Conservation (phyloP, 2,797 vertebrate genomes). For the Acanthurus lineatus region DNA sequence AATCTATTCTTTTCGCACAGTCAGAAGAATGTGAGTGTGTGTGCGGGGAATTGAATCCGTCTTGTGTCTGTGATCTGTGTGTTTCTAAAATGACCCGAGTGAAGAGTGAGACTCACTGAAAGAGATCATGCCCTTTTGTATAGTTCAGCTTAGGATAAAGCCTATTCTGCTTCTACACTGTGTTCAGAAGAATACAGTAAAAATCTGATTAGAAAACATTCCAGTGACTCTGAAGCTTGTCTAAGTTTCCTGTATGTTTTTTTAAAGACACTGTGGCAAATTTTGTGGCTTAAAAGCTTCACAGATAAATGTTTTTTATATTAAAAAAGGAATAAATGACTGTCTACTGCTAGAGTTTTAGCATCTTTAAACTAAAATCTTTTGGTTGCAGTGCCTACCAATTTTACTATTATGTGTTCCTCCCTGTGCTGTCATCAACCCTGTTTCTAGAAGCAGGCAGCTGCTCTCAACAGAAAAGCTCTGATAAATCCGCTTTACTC, state of each 20-base stretch:
- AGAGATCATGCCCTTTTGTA: constrained; percentile 51
- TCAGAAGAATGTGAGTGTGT: constrained; percentile 9
- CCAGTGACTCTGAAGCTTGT: not conserved
- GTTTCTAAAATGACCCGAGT: constrained; percentile 57
- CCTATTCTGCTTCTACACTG: not conserved
- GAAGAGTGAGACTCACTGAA: constrained; percentile 42
- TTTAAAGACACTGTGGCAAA: not conserved
- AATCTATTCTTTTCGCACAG: constrained; percentile 34
- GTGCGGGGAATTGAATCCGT: constrained; percentile 53
- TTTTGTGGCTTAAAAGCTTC: not conserved
- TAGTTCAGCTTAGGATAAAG: constrained; percentile 28
- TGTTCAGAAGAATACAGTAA: constrained; percentile 23
- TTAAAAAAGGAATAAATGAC: not conserved
- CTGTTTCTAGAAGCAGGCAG: too few species aligned
- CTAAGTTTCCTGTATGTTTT: too few species aligned
- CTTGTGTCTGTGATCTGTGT: constrained; percentile 42
- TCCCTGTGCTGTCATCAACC: too few species aligned
- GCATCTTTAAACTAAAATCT: too few species aligned
- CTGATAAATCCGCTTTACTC: too few species aligned
- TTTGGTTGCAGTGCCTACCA: too few species aligned
- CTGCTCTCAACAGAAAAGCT: too few species aligned
- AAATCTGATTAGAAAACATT: constrained; percentile 9
- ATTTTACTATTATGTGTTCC: too few species aligned
- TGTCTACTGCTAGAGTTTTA: too few species aligned
- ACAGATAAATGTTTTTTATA: not conserved